These are phyloP conservation scores for Caracal caracal DNA, from an alignment of 2,113 vertebrate species.

Conservation along the genomic window DNA sequence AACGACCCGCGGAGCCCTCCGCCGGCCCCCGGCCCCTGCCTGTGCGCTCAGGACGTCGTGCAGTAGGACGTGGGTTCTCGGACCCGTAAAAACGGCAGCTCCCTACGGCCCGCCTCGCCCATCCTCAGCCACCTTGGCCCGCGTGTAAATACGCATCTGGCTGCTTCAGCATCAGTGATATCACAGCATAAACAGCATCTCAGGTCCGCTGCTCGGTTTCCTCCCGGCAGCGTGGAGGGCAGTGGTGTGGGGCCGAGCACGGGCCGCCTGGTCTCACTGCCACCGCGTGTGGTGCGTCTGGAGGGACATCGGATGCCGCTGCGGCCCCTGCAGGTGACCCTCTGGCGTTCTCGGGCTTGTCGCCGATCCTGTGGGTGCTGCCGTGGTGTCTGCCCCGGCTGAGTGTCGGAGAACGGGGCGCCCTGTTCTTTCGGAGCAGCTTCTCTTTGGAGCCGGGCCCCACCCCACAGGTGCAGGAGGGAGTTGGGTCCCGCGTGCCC, in stretches of 20 bases:
- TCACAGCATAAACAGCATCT: rapidly evolving
- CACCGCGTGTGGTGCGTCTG: rapidly evolving
- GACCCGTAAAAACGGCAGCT: rapidly evolving
- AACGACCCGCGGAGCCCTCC: not conserved
- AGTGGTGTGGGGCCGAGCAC: not conserved
- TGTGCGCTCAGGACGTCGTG: rapidly evolving
- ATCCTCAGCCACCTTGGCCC: not conserved
- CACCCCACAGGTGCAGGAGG: not conserved
- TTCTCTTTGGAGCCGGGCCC: not conserved
- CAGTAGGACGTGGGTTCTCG: rapidly evolving
- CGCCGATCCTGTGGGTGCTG: not conserved
- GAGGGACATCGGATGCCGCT: not conserved
- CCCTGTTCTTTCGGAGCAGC: not conserved
- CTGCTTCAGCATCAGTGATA: rapidly evolving
- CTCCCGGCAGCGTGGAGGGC: not conserved
- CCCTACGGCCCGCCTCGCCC: rapidly evolving
- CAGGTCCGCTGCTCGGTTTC: too few relatives aligned
- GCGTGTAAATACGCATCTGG: too few relatives aligned
- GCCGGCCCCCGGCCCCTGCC: not conserved
- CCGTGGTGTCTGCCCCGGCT: not conserved
- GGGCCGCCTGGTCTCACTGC: rapidly evolving
- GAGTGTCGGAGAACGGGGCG: rapidly evolving
- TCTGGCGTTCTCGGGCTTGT: too few relatives aligned
- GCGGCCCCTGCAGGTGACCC: rapidly evolving
- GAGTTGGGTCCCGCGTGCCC: not conserved